Percentiles rank a stretch among this genome's conserved stretches.
These are phyloP conservation scores for Ophion ellenae DNA, from an alignment of 2,888 invertebrate genomes.

Conservation along the genomic window DNA sequence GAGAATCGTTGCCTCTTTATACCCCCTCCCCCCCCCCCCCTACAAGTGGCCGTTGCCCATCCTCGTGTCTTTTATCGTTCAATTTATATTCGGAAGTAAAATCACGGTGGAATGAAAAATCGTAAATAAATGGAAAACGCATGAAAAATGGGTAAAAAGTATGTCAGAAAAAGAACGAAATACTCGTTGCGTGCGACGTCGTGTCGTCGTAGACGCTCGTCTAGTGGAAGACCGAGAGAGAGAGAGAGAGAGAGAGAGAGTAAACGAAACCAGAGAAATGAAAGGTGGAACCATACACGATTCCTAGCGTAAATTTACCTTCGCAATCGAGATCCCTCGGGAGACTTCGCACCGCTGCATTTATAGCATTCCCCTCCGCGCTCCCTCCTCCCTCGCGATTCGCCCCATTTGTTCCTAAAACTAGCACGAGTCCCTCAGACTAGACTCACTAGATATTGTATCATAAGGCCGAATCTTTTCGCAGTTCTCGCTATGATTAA, in stretches of 20 bases:
- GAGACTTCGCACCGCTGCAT: slow-evolving; percentile 29
- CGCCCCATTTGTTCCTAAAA: neutral
- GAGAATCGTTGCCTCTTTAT: slow-evolving; percentile 69
- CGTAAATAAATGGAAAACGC: slow-evolving; percentile 27
- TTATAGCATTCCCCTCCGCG: neutral
- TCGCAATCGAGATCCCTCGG: slow-evolving; percentile 38
- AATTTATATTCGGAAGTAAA: slow-evolving; percentile 36
- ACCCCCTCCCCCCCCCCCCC: slow-evolving; percentile 53
- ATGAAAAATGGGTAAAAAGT: slow-evolving; percentile 37
- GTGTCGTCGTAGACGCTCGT: neutral
- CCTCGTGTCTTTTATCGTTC: slow-evolving; percentile 73
- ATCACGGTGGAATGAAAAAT: slow-evolving; percentile 55
- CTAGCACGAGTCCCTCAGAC: slow-evolving; percentile 23
- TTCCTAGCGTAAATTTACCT: slow-evolving; percentile 43
- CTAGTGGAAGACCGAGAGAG: neutral
- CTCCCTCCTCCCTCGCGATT: slow-evolving; percentile 2
- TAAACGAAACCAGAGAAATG: neutral
- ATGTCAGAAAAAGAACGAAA: slow-evolving; percentile 45
- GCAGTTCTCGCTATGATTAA: slow-evolving; percentile 57
- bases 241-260: neutral
- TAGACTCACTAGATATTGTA: slow-evolving; percentile 48
- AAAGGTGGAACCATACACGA: slow-evolving; percentile 19
- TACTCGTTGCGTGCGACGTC: slow-evolving; percentile 44
- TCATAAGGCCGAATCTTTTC: slow-evolving; percentile 51
- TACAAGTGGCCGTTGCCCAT: slow-evolving; percentile 65